Evolutionary conservation across 2,797 vertebrate species (phyloP).

Genomic region (Helarctos malayanus): DNA sequence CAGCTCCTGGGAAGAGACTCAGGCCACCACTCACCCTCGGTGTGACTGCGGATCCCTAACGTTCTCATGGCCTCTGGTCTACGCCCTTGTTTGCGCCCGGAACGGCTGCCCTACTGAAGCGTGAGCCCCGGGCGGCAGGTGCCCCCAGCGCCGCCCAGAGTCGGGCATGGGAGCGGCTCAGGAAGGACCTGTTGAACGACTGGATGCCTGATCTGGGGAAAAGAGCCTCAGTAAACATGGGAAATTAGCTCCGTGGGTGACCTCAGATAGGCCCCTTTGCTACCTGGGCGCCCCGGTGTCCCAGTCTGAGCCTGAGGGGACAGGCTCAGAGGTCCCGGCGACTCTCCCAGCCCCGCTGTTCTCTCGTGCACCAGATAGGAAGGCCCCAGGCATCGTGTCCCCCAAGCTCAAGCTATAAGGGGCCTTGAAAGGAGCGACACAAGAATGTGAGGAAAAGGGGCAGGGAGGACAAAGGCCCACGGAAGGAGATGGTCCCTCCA

Average conservation of each 20-base stretch:
- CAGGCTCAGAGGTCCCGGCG: rapidly evolving
- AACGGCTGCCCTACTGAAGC: background rate
- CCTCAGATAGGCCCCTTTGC: background rate
- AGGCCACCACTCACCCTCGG: background rate
- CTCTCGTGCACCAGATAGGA: background rate
- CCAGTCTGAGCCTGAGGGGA: background rate
- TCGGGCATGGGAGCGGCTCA: background rate
- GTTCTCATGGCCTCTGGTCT: rapidly evolving
- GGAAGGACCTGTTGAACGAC: background rate
- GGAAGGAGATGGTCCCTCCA: background rate
- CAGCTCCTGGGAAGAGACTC: background rate
- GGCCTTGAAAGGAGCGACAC: background rate
- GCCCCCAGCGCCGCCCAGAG: background rate
- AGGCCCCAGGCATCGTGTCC: background rate
- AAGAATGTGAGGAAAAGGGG: background rate
- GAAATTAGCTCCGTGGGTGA: background rate
- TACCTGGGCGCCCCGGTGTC: background rate
- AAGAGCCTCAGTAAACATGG: background rate
- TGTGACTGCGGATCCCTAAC: rapidly evolving
- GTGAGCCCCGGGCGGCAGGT: background rate
- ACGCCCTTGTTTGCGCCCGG: rapidly evolving
- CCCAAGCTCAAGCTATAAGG: background rate
- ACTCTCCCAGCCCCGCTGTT: background rate
- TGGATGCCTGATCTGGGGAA: background rate
- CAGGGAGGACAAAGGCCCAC: background rate